Evolutionary conservation across 2,797 vertebrate species (phyloP).

Genomic region (Anniella stebbinsi): DNA sequence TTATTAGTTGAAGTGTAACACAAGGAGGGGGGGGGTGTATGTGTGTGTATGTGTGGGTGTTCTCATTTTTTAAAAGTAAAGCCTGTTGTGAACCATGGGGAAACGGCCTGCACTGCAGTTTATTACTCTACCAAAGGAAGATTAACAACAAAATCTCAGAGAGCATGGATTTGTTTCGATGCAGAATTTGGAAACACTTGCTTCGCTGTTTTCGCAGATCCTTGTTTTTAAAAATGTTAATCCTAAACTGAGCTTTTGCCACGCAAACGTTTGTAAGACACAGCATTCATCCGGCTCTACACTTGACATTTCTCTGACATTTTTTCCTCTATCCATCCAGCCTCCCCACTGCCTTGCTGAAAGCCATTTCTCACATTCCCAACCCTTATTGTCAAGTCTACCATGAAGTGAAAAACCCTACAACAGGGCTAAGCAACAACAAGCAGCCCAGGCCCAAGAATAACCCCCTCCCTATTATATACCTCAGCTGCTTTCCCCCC

Average conservation of each 20-base stretch:
- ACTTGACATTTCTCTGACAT: constrained; percentile 82
- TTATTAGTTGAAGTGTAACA: constrained; percentile 57
- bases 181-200: not conserved
- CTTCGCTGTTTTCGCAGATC: not conserved
- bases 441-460: not conserved
- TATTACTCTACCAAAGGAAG: not conserved
- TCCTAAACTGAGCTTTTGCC: constrained; percentile 30
- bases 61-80: constrained; percentile 16
- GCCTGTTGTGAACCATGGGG: constrained; percentile 48
- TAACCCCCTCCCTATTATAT: not conserved
- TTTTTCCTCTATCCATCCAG: constrained; percentile 80
- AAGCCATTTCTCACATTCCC: constrained; percentile 51
- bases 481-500: not conserved
- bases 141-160: not conserved
- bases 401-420: constrained; percentile 21
- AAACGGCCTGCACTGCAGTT: constrained; percentile 29
- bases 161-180: rapidly evolving
- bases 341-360: constrained; percentile 11
- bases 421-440: not conserved
- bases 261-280: constrained; percentile 46
- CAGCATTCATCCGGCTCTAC: constrained; percentile 71
- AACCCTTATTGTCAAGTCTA: constrained; percentile 34
- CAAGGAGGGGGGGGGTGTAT: too few relatives aligned
- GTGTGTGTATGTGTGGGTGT: not conserved
- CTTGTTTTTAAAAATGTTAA: not conserved